Conservation (phyloP, 2,797 vertebrate species). For the Atherinosoma microstoma region DNA sequence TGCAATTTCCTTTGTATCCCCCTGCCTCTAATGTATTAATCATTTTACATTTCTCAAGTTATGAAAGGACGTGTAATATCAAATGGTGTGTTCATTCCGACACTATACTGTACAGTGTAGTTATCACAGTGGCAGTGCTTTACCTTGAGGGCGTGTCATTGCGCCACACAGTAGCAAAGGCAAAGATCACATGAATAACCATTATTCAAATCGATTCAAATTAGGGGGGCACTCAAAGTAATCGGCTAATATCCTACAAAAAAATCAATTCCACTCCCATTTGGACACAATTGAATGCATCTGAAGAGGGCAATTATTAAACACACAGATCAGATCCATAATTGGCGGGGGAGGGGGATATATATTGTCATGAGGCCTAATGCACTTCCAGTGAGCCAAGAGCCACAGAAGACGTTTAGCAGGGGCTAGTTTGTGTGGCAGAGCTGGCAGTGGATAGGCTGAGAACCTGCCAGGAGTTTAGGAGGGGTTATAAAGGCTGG, state of each 20-base stretch:
- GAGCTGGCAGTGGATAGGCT: constrained; percentile 56
- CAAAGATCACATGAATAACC: constrained; percentile 86
- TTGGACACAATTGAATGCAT: constrained; percentile 85
- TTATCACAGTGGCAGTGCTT: constrained; percentile 65
- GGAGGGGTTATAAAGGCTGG: constrained; percentile 33
- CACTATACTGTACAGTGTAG: constrained; percentile 50
- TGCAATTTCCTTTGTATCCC: constrained; percentile 42
- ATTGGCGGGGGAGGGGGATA: constrained; percentile 73
- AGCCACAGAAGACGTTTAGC: constrained; percentile 68
- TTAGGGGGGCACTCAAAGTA: constrained; percentile 84
- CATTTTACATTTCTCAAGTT: constrained; percentile 61
- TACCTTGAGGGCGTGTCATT: constrained; percentile 74
- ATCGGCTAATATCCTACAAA: constrained; percentile 86
- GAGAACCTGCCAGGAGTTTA: constrained; percentile 61
- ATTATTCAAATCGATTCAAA: constrained; percentile 88
- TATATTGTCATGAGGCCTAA: constrained; percentile 81
- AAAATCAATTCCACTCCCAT: constrained; percentile 87
- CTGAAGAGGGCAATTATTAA: constrained; percentile 87
- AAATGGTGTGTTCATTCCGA: constrained; percentile 52
- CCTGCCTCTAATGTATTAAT: constrained; percentile 55
- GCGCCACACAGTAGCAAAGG: constrained; percentile 60
- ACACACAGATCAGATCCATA: constrained; percentile 87
- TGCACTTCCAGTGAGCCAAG: constrained; percentile 76
- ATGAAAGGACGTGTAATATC: constrained; percentile 58
- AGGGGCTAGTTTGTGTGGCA: constrained; percentile 36